Percentiles rank a stretch among this genome's conserved stretches.
phyloP scores from a whole-genome alignment of 2,797 vertebrate species.

The Adrianichthys oophorus region DNA sequence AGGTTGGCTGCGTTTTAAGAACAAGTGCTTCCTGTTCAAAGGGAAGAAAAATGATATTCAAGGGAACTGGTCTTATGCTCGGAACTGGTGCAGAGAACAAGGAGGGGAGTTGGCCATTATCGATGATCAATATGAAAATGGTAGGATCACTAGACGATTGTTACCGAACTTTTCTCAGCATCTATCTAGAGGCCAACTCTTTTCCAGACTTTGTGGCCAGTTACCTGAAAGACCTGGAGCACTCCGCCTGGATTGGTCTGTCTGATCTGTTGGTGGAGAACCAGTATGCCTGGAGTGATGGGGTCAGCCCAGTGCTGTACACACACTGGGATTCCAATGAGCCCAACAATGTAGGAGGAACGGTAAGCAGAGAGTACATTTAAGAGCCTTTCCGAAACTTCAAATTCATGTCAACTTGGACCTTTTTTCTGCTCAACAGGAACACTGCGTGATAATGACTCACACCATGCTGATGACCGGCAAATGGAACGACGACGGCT shows the following conservation, averaged over 20 bases:
- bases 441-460: slow-evolving; percentile 73
- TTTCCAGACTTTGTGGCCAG: slow-evolving; percentile 79
- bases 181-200: not conserved
- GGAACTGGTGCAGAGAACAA: slow-evolving; percentile 68
- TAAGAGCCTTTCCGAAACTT: not conserved
- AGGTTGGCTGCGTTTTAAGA: slow-evolving; percentile 78
- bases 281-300: slow-evolving; percentile 79
- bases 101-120: slow-evolving; percentile 75
- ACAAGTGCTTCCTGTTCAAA: slow-evolving; percentile 81
- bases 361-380: slow-evolving; percentile 48
- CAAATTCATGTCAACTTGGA: not conserved
- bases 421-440: slow-evolving; percentile 51
- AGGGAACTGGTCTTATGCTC: slow-evolving; percentile 71
- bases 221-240: slow-evolving; percentile 72
- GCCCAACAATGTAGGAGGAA: slow-evolving; percentile 76
- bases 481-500: slow-evolving; percentile 78
- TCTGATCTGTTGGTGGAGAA: slow-evolving; percentile 71
- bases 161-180: not conserved
- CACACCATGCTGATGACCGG: slow-evolving; percentile 65
- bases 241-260: slow-evolving; percentile 78
- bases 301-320: slow-evolving; percentile 75
- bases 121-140: slow-evolving; percentile 78
- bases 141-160: slow-evolving; percentile 39
- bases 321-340: slow-evolving; percentile 80
- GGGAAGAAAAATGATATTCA: slow-evolving; percentile 64